Percentiles rank a stretch among this genome's conserved stretches.
Evolutionary conservation across 2,888 invertebrate genomes (phyloP).

Genomic region (Lypha dubia): DNA sequence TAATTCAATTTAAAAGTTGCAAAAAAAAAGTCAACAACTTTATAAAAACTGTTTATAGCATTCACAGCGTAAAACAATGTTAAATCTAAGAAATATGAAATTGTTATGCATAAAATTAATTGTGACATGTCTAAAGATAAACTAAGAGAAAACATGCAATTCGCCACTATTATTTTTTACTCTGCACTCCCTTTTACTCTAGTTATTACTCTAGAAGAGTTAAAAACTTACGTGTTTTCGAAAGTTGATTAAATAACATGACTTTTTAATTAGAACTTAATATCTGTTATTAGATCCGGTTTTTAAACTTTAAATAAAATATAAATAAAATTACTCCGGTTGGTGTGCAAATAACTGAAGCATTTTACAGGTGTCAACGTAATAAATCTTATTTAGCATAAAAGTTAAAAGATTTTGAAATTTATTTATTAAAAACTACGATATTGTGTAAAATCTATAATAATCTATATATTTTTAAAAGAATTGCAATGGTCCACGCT

Average conservation of each 20-base stretch:
- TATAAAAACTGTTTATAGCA: neutral
- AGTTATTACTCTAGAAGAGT: slow-evolving; percentile 14
- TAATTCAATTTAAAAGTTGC: slow-evolving; percentile 21
- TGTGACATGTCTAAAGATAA: slow-evolving; percentile 70
- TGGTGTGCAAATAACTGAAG: neutral
- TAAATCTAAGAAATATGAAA: slow-evolving; percentile 62
- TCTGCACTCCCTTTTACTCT: neutral
- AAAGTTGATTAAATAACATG: slow-evolving; percentile 67
- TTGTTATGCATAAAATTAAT: slow-evolving; percentile 71
- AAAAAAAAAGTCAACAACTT: neutral
- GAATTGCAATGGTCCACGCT: no score
- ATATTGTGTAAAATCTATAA: no score
- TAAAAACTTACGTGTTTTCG: slow-evolving; percentile 26
- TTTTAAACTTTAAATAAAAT: slow-evolving; percentile 38
- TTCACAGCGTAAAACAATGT: neutral
- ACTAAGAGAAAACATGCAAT: slow-evolving; percentile 67
- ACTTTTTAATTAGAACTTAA: slow-evolving; percentile 70
- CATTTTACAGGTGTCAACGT: slow-evolving; percentile 45
- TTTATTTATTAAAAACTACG: neutral
- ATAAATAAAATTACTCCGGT: slow-evolving; percentile 7
- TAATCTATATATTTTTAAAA: no score
- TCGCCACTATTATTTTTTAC: slow-evolving; percentile 14
- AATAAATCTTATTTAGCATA: slow-evolving; percentile 33
- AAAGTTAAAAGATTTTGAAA: neutral
- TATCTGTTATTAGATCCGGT: slow-evolving; percentile 68